phyloP scores from a whole-genome alignment of 2,797 vertebrate species.

The Myotis pilosus region DNA sequence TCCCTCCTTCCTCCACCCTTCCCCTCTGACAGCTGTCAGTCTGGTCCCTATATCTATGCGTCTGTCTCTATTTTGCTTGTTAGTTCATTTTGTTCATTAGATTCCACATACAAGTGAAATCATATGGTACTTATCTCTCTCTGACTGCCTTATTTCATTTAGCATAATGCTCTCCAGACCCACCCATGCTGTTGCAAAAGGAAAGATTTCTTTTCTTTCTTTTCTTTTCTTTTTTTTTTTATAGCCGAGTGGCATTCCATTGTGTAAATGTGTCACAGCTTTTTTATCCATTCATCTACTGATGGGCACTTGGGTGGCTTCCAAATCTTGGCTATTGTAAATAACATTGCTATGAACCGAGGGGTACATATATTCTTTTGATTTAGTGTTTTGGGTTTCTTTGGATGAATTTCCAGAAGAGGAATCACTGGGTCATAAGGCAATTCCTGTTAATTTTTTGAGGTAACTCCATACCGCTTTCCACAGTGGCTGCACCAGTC shows the following conservation, averaged over 20 bases:
- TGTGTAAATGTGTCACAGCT: background rate
- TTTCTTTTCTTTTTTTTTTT: no score
- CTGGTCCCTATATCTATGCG: background rate
- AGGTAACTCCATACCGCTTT: background rate
- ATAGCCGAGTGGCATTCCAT: background rate
- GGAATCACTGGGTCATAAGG: background rate
- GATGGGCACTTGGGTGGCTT: background rate
- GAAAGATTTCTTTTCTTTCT: background rate
- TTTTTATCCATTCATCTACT: background rate
- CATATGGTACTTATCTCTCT: background rate
- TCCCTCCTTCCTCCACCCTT: background rate
- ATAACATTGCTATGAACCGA: background rate
- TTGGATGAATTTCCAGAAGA: background rate
- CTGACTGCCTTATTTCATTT: background rate
- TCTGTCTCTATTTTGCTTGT: background rate
- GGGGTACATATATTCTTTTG: background rate
- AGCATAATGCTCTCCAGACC: background rate
- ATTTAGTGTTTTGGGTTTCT: background rate
- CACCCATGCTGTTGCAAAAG: background rate
- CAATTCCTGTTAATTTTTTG: background rate
- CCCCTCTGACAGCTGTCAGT: background rate
- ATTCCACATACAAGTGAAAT: background rate
- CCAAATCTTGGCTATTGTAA: background rate
- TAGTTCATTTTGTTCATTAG: background rate
- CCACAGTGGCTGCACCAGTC: background rate